Base-by-base conservation (phyloP, 2,888 invertebrate species). In the Sesia bembeciformis region DNA sequence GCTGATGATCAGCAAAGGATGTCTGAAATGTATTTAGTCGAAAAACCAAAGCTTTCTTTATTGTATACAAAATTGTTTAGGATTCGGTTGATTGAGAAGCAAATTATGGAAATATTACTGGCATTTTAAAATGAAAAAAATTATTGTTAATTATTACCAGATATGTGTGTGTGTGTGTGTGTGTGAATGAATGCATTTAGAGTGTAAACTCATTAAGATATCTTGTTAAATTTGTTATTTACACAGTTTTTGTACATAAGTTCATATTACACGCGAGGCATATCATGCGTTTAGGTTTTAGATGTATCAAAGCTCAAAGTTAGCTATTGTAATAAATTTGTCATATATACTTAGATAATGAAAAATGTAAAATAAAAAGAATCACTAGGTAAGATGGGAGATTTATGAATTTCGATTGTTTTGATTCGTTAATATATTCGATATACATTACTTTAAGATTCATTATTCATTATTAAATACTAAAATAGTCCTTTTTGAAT, bases 151-250 rank as follows among this genome's bases (percentile, higher is more conserved):
- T 23, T 43, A 43, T 43, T 43, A n/a, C 7, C 43, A 8, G n/a
- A 46, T 46, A 41, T 46, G 46, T 8, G 6, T 8, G 8, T n/a
- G 8, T 4, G 8, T 46, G 46, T 8, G 46, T 23, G 23, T 46
- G 43, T 5, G 8, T 8, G 46, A 4, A 46, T 46, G 46, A 46
- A 46, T 46, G 46, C 23, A 5, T 46, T 46, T 46, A 46, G 46
- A 46, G 46, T 46, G 46, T 46, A 46, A 46, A 8, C 23, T 8
- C 46, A 7, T 46, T 7, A 46, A 46, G 66, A 66, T 75, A 74
- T 76, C 79, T 75, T 78, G 79, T 80, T 80, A 73, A 74, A 78
- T 75, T 80, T 81, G 80, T 82, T 84, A 76, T 79, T 67, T 66
- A 68, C 67, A 66, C 60, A 49, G 64, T 72, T 76, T 68, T 72